Percentiles rank a stretch among this genome's conserved stretches.
Evolutionary conservation across 2,888 invertebrate genomes (phyloP).

Genomic region (Bellardia pandia): DNA sequence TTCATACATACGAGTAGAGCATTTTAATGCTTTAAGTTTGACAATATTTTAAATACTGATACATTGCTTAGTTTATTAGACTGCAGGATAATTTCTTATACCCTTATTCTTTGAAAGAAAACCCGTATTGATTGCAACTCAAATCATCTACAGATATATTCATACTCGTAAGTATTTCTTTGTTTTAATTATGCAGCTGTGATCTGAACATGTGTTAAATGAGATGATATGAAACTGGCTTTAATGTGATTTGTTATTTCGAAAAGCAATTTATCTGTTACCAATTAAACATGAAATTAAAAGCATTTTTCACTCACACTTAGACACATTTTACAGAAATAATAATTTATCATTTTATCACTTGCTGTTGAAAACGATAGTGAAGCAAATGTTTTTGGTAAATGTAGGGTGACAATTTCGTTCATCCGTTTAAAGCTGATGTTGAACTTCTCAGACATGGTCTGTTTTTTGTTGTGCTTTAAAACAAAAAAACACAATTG

Average conservation of each 20-base stretch:
- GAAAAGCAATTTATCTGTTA: conserved; percentile 2
- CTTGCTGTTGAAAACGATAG: background rate
- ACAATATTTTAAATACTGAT: background rate
- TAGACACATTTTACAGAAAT: background rate
- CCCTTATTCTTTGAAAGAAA: background rate
- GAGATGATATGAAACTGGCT: background rate
- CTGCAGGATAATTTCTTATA: background rate
- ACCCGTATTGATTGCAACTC: background rate
- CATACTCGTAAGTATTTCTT: background rate
- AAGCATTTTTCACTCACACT: background rate
- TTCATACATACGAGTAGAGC: no score
- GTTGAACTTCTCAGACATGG: conserved; percentile 12
- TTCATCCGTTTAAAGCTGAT: background rate
- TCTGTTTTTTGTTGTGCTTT: background rate
- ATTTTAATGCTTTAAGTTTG: no score
- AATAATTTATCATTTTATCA: background rate
- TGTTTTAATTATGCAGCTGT: conserved; percentile 2
- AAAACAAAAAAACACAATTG: conserved; percentile 52
- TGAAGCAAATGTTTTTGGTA: conserved; percentile 1
- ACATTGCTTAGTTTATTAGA: background rate
- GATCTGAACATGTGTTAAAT: background rate
- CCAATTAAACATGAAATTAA: conserved; percentile 1
- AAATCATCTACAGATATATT: background rate
- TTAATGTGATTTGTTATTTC: conserved; percentile 12
- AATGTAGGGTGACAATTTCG: conserved; percentile 25